Base-by-base conservation (phyloP, 2,888 invertebrate species). In the Apotomis betuletana region DNA sequence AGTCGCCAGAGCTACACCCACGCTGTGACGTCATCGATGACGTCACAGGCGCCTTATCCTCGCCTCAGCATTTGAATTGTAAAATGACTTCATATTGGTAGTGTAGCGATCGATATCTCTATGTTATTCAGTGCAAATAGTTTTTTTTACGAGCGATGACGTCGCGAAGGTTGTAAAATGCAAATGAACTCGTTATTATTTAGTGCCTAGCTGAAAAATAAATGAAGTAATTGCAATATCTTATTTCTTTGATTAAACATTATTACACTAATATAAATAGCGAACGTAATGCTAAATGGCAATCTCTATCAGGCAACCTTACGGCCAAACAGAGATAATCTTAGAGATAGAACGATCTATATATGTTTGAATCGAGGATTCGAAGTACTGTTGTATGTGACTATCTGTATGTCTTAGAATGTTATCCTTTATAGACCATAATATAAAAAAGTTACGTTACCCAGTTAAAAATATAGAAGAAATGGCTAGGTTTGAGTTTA, bases 11-110 rank as follows among this genome's bases (percentile, higher is more conserved):
- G 61, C 15, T 41, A 49, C 67, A 27, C 62, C 72, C 63, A 72
- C 67, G 67, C 68, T 13, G 41, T 70, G 65, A 55, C 44, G 10
- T 62, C 67, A 67, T 51, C 67, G 64, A 52, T 70, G 69, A 70
- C 63, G 69, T 64, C 63, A 70, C 63, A 10, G 41, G 54, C 58
- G 63, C 13, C 49, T 62, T 61, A 61, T 69, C 61, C 52, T 59
- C 57, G 52, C 63, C 27, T 58, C 62, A n/a, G 63, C 57, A 63
- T 68, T 72, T 59, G 41, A 72, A 68, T 67, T 72, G 57, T 38
- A 61, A 8, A 67, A 67, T 38, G 55, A 38, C 49, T 59, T 55
- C 44, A 38, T 27, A 44, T 61, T 70, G 38, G 55, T 61, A 55
- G 51, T 62, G 41, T 51, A 51, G 13, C 38, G 69, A 69, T 69